Base-by-base conservation (phyloP, 2,888 invertebrate species). In the Byasa hedistus region DNA sequence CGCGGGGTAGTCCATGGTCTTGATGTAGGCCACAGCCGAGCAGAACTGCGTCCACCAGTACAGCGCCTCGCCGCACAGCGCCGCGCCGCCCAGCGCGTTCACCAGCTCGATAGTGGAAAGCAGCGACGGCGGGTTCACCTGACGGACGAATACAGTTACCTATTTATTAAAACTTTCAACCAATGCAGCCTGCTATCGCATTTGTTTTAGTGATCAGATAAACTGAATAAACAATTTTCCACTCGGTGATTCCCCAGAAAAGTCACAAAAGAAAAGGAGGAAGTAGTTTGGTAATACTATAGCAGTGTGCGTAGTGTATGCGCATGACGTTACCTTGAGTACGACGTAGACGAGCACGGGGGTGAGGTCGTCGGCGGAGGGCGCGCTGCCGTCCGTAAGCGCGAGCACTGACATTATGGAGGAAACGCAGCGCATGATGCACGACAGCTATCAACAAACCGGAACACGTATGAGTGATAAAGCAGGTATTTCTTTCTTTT, bases 21-120 rank as follows among this genome's bases (percentile, higher is more conserved):
- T 99, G 81, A 99, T 98, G 92, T 98, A 98, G 88, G 98, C 98
- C 64, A 99, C 97, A 59, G 98, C 98, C 0, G 98, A 96, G 80
- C 97, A 96, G 91, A 99, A 99, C 88, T 99, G 98, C 64, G 98
- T 98, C 99, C 99, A 99, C 96, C 98, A 98, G 90, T 99, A 99
- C 77, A 96, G 95, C 79, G 98, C 97, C 86, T 98, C 98, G 61
- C 98, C 98, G 70, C 93, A 93, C 68, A 98, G 93, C 70, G 95
- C 94, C 72, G 94, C 93, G 66, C 96, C 96, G 80, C 97, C 97
- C 85, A 98, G 97, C 75, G 97, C 98, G 85, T 96, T 96, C 72
- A 99, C 98, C 86, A 98, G 98, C 90, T 99, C 98, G 73, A 99
- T 95, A 36, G 98, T 99, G 17, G 99, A 99, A 68, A 99, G 93